phyloP scores from a whole-genome alignment of 2,888 invertebrate genomes.

The Mythimna albipuncta region DNA sequence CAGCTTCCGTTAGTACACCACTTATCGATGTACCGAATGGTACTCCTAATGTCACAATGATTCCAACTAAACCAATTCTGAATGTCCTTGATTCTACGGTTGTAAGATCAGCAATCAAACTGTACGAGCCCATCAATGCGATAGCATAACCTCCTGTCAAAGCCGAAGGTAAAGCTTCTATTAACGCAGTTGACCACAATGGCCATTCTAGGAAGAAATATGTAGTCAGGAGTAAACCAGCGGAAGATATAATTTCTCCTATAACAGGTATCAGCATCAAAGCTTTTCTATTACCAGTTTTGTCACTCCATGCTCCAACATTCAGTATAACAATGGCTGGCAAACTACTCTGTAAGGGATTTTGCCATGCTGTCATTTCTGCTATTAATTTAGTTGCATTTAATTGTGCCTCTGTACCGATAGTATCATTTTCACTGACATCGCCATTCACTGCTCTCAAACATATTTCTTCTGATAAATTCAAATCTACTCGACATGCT shows the following conservation, averaged over 20 bases:
- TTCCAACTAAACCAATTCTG: constrained; percentile 91
- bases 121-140: constrained; percentile 90
- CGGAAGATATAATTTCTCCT: constrained; percentile 88
- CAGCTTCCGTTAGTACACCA: constrained; percentile 85
- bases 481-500: constrained; percentile 89
- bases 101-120: constrained; percentile 91
- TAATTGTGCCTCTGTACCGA: constrained; percentile 77
- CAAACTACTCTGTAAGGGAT: constrained; percentile 88
- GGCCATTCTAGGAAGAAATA: constrained; percentile 91
- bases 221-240: constrained; percentile 88
- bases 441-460: constrained; percentile 79
- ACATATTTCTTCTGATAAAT: constrained; percentile 87
- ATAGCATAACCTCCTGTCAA: constrained; percentile 91
- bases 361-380: constrained; percentile 89
- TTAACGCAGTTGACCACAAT: constrained; percentile 88
- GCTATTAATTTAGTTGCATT: constrained; percentile 85
- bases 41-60: constrained; percentile 87
- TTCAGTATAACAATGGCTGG: constrained; percentile 91
- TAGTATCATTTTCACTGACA: constrained; percentile 70
- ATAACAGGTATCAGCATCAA: constrained; percentile 90
- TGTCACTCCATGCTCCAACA: constrained; percentile 92
- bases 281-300: constrained; percentile 90
- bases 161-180: constrained; percentile 90
- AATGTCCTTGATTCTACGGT: constrained; percentile 91
- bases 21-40: constrained; percentile 89